Conservation (phyloP, 2,113 vertebrate genomes). For the Percopsis transmontana region DNA sequence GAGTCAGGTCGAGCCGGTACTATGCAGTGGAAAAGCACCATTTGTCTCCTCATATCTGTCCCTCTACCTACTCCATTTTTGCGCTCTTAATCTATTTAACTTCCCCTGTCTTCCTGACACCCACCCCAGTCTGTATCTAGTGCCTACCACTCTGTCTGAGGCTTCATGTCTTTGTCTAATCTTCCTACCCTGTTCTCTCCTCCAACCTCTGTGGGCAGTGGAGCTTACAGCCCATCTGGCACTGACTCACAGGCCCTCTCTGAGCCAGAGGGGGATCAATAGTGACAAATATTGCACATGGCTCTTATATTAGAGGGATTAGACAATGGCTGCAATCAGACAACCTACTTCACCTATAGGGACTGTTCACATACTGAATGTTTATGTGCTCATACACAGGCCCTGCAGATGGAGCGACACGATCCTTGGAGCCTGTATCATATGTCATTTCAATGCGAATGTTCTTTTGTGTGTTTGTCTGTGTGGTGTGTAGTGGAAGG, state of each 20-base stretch:
- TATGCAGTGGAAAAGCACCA: too few species aligned
- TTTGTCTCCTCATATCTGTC: not conserved
- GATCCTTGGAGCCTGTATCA: not conserved
- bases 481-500: slow-evolving; percentile 70
- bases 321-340: slow-evolving; percentile 63
- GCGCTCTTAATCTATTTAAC: not conserved
- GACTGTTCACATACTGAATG: slow-evolving; percentile 44
- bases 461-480: slow-evolving; percentile 26
- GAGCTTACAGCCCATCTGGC: slow-evolving; percentile 76
- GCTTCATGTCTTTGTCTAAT: slow-evolving; percentile 40
- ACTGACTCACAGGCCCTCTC: slow-evolving; percentile 69
- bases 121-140: not conserved
- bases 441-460: not conserved
- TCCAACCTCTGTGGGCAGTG: slow-evolving; percentile 70
- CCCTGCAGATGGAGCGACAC: not conserved
- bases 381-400: slow-evolving; percentile 42
- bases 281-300: slow-evolving; percentile 74
- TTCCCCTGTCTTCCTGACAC: not conserved
- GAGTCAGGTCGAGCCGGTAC: too few species aligned
- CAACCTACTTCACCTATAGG: slow-evolving; percentile 34
- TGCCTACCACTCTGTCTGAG: slow-evolving; percentile 23
- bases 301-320: slow-evolving; percentile 74
- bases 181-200: slow-evolving; percentile 48
- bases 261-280: slow-evolving; percentile 73
- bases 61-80: not conserved